Base-by-base conservation (phyloP, 2,113 vertebrate genomes). In the Pampusana beccarii region DNA sequence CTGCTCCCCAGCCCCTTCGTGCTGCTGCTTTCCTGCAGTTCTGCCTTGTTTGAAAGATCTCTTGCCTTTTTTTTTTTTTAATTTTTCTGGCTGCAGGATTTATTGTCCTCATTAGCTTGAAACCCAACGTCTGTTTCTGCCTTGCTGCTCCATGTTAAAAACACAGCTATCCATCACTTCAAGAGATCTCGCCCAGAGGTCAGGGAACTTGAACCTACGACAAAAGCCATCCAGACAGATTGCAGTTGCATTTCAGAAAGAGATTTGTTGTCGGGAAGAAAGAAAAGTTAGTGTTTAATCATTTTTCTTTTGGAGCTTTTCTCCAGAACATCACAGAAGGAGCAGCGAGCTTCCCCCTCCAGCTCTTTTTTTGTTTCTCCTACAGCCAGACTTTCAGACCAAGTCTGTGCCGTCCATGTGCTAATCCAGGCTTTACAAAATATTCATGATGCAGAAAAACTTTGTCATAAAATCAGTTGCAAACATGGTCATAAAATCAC, bases 131-230 rank as follows among this genome's bases (percentile, higher is more conserved):
- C 93, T 96, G 95, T 72, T 94, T 19, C 92, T 80, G 24, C 86
- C 10, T 8, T 3, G 75, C 95, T 56, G 94, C 92, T 90, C 90
- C 53, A 24, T 13, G 88, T 72, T 86, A 40, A 67, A 95, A 96
- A 96, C 96, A 95, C 92, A 34, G 7, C 73, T 67, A 97, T 96
- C 95, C 95, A 96, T 97, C 96, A 95, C 92, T 58, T 65, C 80
- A 75, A 92, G 96, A 94, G 93, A 96, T 93, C 95, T 94, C 70
- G 11, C 95, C 96, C 93, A 72, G 83, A 50, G 96, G 93, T 93
- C 95, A 71, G 74, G 65, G 69, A 96, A 89, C 93, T 54, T 75
- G 91, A 95, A 92, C 93, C 77, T 17, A 34, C 50, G 73, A 91
- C 96, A 96, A 92, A 93, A 96, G 66, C 93, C 92, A 85, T 94